Percentiles rank a stretch among this genome's conserved stretches.
Conservation (phyloP, 2,113 vertebrate species). For the Platysteira castanea region DNA sequence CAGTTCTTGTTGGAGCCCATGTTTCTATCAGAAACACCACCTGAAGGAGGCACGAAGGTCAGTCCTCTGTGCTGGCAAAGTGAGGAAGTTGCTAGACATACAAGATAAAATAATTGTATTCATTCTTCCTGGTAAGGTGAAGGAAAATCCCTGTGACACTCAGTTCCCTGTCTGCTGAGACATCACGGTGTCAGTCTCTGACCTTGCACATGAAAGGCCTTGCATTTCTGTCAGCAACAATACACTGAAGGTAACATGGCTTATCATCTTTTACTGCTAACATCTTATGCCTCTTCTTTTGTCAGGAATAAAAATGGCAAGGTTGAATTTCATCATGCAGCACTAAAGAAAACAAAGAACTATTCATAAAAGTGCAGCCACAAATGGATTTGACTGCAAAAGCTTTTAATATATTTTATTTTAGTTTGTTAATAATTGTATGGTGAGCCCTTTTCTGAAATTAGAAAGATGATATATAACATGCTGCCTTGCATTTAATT, state of each 20-base stretch:
- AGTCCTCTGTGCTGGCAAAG: background rate
- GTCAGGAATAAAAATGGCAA: background rate
- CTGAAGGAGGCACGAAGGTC: background rate
- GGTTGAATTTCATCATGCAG: background rate
- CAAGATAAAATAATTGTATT: background rate
- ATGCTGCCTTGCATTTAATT: constrained; percentile 21
- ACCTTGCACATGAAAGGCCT: background rate
- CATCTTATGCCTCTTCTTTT: background rate
- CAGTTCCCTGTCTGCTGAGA: background rate
- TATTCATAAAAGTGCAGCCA: background rate
- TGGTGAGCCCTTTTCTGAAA: background rate
- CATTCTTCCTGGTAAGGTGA: background rate
- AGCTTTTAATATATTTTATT: background rate
- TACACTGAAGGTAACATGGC: background rate
- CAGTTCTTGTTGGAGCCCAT: background rate
- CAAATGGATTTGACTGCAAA: background rate
- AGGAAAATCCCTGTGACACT: background rate
- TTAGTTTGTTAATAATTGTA: constrained; percentile 9
- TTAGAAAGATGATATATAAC: background rate
- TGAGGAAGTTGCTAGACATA: background rate
- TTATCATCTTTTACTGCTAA: background rate
- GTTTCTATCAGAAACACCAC: background rate
- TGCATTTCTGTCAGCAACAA: background rate
- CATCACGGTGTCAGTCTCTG: fast-evolving
- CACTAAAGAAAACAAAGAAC: background rate